Conservation (phyloP, 2,113 vertebrate species). For the Pluvianellus socialis region DNA sequence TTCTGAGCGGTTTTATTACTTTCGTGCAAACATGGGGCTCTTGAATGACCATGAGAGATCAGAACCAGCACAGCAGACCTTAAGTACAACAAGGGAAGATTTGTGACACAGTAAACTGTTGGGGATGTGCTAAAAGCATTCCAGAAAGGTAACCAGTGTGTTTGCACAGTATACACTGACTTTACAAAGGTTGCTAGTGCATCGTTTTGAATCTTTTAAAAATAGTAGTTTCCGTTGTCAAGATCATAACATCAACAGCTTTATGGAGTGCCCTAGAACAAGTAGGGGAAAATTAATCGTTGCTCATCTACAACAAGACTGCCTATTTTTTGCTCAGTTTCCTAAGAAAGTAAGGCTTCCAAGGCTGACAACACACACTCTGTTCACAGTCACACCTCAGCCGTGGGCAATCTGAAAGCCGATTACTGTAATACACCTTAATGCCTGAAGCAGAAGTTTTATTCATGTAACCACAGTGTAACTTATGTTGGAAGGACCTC, state of each 20-base stretch:
- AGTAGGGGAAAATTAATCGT: neutral
- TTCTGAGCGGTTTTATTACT: neutral
- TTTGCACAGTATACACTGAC: neutral
- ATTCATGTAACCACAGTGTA: neutral
- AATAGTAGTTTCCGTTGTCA: neutral
- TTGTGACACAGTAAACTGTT: neutral
- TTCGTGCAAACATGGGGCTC: accelerated
- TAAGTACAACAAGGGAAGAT: neutral
- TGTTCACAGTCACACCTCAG: neutral
- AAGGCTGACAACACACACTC: neutral
- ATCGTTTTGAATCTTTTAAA: neutral
- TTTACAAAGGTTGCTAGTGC: accelerated
- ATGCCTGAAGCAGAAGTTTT: neutral
- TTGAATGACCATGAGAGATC: accelerated
- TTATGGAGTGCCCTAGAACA: neutral
- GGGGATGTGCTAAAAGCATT: neutral
- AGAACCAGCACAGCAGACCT: neutral
- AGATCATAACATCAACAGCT: neutral
- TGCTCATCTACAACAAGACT: neutral
- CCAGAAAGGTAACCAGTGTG: neutral
- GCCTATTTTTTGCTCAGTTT: neutral
- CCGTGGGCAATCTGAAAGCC: neutral
- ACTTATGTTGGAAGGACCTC: neutral
- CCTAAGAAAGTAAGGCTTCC: neutral
- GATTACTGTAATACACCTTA: neutral